A percentile compares a stretch with the other conserved stretches of the same genome.
Conservation (phyloP, 1,140 invertebrate genomes). For the Drosophila parabipectinata region DNA sequence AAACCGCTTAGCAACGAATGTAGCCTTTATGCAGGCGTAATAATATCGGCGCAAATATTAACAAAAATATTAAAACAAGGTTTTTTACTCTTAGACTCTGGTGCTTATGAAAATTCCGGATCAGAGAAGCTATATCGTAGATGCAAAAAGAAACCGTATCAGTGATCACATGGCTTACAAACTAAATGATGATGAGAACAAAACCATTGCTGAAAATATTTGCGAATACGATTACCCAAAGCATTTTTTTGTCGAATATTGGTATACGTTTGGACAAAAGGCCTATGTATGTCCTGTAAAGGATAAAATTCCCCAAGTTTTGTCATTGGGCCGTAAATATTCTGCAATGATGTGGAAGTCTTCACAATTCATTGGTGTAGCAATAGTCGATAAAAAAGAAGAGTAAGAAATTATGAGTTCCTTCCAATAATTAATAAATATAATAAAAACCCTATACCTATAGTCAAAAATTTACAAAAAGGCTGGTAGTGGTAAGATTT, state of each 20-base stretch:
- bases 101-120: no score
- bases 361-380: neutral
- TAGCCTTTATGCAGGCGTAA: no score
- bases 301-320: neutral
- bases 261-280: neutral
- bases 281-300: neutral
- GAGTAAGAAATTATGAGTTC: neutral
- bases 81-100: no score
- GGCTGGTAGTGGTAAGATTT: neutral
- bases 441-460: no score
- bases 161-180: no score
- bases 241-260: neutral
- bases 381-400: neutral
- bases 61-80: no score
- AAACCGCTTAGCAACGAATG: no score
- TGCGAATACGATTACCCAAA: neutral
- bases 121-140: no score
- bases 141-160: no score
- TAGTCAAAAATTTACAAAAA: neutral
- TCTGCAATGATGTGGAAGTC: constrained; percentile 1
- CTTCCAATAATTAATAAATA: no score
- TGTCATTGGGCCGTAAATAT: neutral
- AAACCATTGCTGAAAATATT: neutral
- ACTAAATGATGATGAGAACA: no score
- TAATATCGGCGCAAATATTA: no score